A percentile compares a stretch with the other conserved stretches of the same genome.
These are phyloP conservation scores for Coregonus clupeaformis DNA, from an alignment of 2,113 vertebrate genomes.

Conservation along the genomic window DNA sequence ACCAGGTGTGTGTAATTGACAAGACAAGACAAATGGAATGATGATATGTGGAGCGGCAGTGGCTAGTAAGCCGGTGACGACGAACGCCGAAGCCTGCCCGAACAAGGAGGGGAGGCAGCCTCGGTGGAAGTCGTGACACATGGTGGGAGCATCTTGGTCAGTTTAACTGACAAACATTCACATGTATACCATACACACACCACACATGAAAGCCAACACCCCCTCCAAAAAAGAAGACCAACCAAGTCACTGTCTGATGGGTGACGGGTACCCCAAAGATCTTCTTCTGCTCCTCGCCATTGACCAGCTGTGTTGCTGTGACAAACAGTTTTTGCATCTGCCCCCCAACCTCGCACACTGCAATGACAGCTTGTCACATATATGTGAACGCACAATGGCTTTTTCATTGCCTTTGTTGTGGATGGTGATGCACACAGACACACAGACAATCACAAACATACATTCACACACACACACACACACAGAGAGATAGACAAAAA, in stretches of 20 bases:
- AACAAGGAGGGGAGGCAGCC: too few relatives aligned
- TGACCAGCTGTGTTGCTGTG: constrained; percentile 1
- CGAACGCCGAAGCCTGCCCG: too few relatives aligned
- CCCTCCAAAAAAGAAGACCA: neutral
- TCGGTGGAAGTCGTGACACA: too few relatives aligned
- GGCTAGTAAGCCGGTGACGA: too few relatives aligned
- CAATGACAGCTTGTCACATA: constrained; percentile 40
- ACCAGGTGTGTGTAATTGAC: too few relatives aligned
- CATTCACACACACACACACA: too few relatives aligned
- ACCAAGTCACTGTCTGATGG: neutral
- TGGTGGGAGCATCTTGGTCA: neutral
- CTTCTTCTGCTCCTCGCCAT: constrained; percentile 16
- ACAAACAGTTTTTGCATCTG: constrained; percentile 11
- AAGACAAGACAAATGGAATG: too few relatives aligned
- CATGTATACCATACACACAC: neutral
- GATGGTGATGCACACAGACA: constrained; percentile 23
- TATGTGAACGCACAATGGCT: constrained; percentile 27
- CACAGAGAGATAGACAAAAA: too few relatives aligned
- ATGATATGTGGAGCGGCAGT: too few relatives aligned
- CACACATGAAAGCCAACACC: too few relatives aligned
- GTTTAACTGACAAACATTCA: neutral
- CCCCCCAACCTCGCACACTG: constrained; percentile 13
- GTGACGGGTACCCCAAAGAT: constrained; percentile 1
- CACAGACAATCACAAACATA: too few relatives aligned
- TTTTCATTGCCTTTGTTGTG: constrained; percentile 32